Evolutionary conservation across 2,888 invertebrate genomes (phyloP).

Genomic region (Ochropacha duplaris): DNA sequence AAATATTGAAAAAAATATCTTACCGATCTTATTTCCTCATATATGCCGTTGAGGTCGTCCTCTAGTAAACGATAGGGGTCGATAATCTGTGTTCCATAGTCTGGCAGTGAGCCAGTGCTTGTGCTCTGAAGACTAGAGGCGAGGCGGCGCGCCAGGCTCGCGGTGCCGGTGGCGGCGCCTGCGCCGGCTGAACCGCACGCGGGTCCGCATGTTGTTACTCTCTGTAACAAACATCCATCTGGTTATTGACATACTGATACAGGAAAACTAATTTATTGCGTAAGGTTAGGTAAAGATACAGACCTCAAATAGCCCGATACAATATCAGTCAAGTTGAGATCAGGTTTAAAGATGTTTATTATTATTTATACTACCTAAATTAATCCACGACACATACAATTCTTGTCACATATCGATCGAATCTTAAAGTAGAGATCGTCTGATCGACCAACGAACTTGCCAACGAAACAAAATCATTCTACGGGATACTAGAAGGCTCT

Average conservation of each 20-base stretch:
- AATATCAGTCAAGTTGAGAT: no score
- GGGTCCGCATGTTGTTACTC: slow-evolving; percentile 74
- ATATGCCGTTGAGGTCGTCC: slow-evolving; percentile 93
- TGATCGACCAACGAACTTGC: not conserved
- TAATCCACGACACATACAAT: no score
- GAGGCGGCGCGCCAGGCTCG: slow-evolving; percentile 69
- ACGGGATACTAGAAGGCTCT: not conserved
- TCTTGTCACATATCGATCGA: not conserved
- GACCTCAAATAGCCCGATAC: no score
- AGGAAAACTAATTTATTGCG: not conserved
- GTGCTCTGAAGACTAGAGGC: slow-evolving; percentile 89
- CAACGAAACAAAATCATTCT: no score
- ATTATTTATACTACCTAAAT: no score
- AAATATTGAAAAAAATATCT: slow-evolving; percentile 13
- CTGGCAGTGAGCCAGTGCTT: slow-evolving; percentile 90
- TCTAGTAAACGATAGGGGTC: slow-evolving; percentile 94
- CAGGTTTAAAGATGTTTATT: no score
- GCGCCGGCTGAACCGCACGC: slow-evolving; percentile 59
- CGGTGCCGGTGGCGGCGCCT: slow-evolving; percentile 47
- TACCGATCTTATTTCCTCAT: slow-evolving; percentile 93
- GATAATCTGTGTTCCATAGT: slow-evolving; percentile 86
- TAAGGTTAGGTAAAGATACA: not conserved
- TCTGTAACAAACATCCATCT: slow-evolving; percentile 48
- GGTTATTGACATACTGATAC: not conserved
- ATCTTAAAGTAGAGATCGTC: not conserved